Conservation (phyloP, 2,797 vertebrate genomes). For the Odontamblyopus rebecca region DNA sequence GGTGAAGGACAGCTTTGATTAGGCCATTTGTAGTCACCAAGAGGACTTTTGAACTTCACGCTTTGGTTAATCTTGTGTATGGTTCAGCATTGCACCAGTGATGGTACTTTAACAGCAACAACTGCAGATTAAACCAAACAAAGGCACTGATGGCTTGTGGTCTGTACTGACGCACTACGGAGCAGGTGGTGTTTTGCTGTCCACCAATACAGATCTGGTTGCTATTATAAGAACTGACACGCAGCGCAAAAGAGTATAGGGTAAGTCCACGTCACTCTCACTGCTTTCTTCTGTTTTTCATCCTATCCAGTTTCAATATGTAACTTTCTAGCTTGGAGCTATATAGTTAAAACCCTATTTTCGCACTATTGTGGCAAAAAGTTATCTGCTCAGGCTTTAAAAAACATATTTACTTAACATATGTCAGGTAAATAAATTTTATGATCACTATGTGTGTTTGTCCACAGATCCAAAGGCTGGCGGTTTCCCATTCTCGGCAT, state of each 20-base stretch:
- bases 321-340: no score
- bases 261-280: not conserved
- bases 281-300: not conserved
- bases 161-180: not conserved
- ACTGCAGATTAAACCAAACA: not conserved
- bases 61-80: not conserved
- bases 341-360: no score
- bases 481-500: no score
- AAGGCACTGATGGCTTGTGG: not conserved
- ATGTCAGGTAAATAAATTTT: no score
- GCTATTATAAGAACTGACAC: not conserved
- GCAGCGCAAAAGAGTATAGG: not conserved
- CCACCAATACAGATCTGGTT: not conserved
- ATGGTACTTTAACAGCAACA: not conserved
- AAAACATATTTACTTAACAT: no score
- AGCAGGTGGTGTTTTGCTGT: not conserved
- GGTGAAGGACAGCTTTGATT: constrained; percentile 49
- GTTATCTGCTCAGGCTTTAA: no score
- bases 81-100: not conserved
- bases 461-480: no score
- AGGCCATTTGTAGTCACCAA: constrained; percentile 4
- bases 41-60: constrained; percentile 21
- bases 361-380: no score
- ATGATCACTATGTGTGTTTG: no score
- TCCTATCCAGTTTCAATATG: no score